Percentiles rank a stretch among this genome's conserved stretches.
Conservation (phyloP, 2,797 vertebrate species). For the Spondyliosoma cantharus region DNA sequence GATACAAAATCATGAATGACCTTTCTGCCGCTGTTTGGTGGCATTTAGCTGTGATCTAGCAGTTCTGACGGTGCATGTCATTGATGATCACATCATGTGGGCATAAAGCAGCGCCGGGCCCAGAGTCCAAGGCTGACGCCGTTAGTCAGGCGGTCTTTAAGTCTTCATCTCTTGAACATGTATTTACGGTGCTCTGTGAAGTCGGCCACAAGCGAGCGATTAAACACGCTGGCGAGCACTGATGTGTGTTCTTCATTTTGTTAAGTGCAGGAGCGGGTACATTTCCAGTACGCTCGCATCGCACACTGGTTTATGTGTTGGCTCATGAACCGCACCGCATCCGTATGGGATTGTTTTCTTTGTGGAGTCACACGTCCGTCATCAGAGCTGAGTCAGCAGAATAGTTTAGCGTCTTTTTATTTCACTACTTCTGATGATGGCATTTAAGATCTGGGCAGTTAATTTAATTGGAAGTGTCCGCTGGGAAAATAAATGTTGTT, state of each 20-base stretch:
- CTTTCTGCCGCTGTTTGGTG: constrained; percentile 61
- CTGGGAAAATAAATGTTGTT: constrained; percentile 24
- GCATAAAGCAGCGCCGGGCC: constrained; percentile 8
- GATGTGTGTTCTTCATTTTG: constrained; percentile 54
- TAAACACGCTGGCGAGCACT: constrained; percentile 16
- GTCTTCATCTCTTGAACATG: neutral
- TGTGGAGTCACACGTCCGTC: constrained; percentile 50
- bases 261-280: constrained; percentile 50
- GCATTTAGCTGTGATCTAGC: constrained; percentile 54
- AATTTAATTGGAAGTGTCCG: constrained; percentile 29
- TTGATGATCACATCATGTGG: constrained; percentile 36
- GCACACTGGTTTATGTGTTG: constrained; percentile 6
- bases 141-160: neutral
- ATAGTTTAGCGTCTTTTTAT: constrained; percentile 27
- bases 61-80: constrained; percentile 40
- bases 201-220: constrained; percentile 8
- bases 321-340: constrained; percentile 9
- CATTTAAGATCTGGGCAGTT: constrained; percentile 43
- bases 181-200: constrained; percentile 28
- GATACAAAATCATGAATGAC: constrained; percentile 42
- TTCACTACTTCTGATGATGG: constrained; percentile 33
- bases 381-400: constrained; percentile 52
- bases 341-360: constrained; percentile 54
- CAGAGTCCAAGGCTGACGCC: neutral
- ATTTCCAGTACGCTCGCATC: constrained; percentile 2